These are phyloP conservation scores for Anolis sagrei DNA, from an alignment of 2,113 vertebrate genomes.

Conservation along the genomic window DNA sequence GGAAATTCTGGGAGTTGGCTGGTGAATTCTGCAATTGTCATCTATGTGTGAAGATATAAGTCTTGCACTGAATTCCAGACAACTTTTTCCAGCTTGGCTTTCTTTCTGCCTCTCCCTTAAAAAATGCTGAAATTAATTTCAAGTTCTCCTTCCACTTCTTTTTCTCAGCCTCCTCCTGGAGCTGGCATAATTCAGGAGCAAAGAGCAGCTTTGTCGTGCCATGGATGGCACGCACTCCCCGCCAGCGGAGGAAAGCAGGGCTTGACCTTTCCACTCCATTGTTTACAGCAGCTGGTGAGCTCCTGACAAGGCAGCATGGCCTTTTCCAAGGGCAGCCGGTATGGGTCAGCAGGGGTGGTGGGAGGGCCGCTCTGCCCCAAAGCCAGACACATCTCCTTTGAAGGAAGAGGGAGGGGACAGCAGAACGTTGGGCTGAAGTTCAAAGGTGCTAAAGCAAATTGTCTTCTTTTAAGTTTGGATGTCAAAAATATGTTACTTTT, in stretches of 20 bases:
- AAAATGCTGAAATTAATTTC: not conserved
- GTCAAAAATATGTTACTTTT: not conserved
- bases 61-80: no score
- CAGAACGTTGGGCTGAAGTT: not conserved
- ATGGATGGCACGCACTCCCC: not conserved
- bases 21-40: no score
- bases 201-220: not conserved
- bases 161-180: not conserved
- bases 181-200: not conserved
- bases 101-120: no score
- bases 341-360: constrained; percentile 39
- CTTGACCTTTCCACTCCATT: constrained; percentile 44
- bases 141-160: not conserved
- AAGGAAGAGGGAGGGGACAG: constrained; percentile 2
- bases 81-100: not conserved
- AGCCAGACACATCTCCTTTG: not conserved
- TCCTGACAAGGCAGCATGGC: constrained; percentile 33
- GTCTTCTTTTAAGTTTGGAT: not conserved
- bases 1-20: no score
- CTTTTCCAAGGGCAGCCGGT: constrained; percentile 37
- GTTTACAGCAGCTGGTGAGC: constrained; percentile 39
- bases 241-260: constrained; percentile 12
- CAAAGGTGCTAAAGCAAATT: not conserved
- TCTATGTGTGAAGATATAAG: no score
- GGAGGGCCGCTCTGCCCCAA: not conserved